These are phyloP conservation scores for Mobula hypostoma DNA, from an alignment of 2,113 vertebrate species.

Conservation along the genomic window DNA sequence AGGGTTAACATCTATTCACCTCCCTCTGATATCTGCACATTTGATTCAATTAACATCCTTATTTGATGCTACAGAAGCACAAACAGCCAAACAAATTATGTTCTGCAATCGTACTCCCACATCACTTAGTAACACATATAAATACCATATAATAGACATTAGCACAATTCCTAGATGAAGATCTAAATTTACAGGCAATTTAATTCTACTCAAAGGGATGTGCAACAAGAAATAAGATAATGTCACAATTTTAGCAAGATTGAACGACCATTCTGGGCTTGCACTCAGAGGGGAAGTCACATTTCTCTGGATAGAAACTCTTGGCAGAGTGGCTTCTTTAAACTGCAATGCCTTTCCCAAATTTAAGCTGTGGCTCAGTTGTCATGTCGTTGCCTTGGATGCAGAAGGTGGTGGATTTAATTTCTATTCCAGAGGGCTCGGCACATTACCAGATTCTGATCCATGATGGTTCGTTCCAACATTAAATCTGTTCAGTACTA, in stretches of 20 bases:
- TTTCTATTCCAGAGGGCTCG: neutral
- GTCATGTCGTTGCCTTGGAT: neutral
- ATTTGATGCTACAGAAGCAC: neutral
- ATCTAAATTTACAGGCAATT: neutral
- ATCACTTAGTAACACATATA: neutral
- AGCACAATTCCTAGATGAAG: neutral
- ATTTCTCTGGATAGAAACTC: neutral
- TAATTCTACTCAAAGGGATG: neutral
- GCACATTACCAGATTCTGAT: neutral
- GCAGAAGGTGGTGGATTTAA: neutral
- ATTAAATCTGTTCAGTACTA: neutral
- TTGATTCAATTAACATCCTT: neutral
- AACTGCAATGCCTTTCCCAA: too few species aligned
- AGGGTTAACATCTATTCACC: neutral
- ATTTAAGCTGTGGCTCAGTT: neutral
- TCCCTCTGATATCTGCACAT: neutral
- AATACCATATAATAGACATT: constrained; percentile 6
- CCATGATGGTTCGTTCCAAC: neutral
- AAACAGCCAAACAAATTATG: neutral
- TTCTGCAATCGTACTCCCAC: neutral
- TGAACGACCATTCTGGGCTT: neutral
- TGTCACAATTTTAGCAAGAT: neutral
- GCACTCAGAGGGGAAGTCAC: neutral
- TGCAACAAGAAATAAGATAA: neutral
- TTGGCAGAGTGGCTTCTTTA: neutral